Percentiles rank a stretch among this genome's conserved stretches.
phyloP scores from a whole-genome alignment of 2,888 invertebrate genomes.

The Agriopis aurantiaria region DNA sequence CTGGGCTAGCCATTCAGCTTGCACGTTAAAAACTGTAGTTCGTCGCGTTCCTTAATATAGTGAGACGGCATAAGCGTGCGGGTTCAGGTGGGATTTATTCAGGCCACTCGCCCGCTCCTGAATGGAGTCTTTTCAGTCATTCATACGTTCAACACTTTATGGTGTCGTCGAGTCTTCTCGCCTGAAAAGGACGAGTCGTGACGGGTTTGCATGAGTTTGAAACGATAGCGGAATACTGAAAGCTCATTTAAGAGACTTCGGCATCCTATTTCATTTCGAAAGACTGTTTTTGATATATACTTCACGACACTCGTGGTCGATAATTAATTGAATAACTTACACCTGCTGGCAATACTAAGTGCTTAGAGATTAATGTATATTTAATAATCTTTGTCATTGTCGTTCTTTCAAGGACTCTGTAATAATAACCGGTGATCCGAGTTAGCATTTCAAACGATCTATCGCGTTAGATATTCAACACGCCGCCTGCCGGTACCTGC shows the following conservation, averaged over 20 bases:
- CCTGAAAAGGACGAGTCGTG: slow-evolving; percentile 15
- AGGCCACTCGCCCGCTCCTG: slow-evolving; percentile 1
- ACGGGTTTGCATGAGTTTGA: slow-evolving; percentile 13
- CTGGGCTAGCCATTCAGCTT: too few relatives aligned
- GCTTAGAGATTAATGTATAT: slow-evolving; percentile 2
- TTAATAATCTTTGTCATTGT: slow-evolving; percentile 3
- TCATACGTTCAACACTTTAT: slow-evolving; percentile 15
- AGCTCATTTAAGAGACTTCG: slow-evolving; percentile 4
- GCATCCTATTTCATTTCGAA: too few relatives aligned
- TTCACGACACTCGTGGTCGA: too few relatives aligned
- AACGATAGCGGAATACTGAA: slow-evolving; percentile 14
- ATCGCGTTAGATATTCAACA: slow-evolving; percentile 16
- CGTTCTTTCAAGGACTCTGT: not conserved
- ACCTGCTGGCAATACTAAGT: not conserved
- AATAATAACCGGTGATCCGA: slow-evolving; percentile 8
- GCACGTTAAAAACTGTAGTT: not conserved
- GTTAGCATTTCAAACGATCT: slow-evolving; percentile 19
- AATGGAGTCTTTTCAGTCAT: slow-evolving; percentile 18
- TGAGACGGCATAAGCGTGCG: not conserved
- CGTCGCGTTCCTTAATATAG: not conserved
- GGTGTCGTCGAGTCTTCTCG: not conserved
- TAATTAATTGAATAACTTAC: too few relatives aligned
- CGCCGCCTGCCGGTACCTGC: slow-evolving; percentile 8
- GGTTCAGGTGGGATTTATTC: slow-evolving; percentile 7
- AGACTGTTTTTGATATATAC: too few relatives aligned